A percentile compares a stretch with the other conserved stretches of the same genome.
phyloP scores from a whole-genome alignment of 2,113 vertebrate genomes.

The Tragulus kanchil region DNA sequence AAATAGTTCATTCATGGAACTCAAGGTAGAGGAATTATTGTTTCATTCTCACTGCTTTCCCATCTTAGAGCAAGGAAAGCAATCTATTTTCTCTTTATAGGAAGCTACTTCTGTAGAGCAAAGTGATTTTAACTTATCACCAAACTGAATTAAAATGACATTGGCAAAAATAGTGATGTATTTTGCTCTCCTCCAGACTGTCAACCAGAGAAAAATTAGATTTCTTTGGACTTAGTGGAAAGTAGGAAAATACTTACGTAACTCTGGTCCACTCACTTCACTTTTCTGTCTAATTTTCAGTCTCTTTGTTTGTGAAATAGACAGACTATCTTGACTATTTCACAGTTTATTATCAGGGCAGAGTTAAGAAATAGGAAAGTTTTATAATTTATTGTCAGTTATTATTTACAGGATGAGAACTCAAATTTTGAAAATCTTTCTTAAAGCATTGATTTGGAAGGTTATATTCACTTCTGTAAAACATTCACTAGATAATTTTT shows the following conservation, averaged over 20 bases:
- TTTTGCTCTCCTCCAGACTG: background rate
- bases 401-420: background rate
- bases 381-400: conserved; percentile 2
- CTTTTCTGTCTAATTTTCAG: background rate
- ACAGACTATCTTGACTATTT: background rate
- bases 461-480: background rate
- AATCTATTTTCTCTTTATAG: conserved; percentile 35
- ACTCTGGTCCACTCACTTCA: background rate
- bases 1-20: background rate
- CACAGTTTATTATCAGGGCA: background rate
- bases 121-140: conserved; percentile 48
- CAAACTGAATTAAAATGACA: conserved; percentile 61
- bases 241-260: background rate
- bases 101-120: conserved; percentile 24
- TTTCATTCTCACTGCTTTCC: background rate
- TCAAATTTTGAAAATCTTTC: conserved; percentile 37
- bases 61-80: conserved; percentile 11
- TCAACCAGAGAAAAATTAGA: background rate
- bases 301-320: background rate
- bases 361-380: background rate
- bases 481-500: background rate
- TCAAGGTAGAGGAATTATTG: background rate
- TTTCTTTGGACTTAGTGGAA: conserved; percentile 16
- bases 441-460: background rate
- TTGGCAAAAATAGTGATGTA: background rate